Evolutionary conservation across 2,797 vertebrate genomes (phyloP).

Genomic region (Octomys mimax): DNA sequence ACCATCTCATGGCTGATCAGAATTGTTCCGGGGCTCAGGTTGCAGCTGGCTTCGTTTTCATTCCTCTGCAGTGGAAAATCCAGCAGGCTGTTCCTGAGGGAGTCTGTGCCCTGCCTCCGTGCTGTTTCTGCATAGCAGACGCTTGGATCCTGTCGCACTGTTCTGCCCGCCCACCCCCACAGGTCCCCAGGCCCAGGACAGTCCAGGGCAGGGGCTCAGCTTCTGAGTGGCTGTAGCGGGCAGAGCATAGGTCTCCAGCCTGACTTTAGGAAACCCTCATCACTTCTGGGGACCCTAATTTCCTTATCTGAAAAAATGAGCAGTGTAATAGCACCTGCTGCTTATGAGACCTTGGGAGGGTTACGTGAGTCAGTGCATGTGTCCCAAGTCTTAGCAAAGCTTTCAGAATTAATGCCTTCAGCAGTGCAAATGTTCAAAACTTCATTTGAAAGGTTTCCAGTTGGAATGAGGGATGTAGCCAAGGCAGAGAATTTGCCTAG

Average conservation of each 20-base stretch:
- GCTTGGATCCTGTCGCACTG: neutral
- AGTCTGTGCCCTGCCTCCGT: neutral
- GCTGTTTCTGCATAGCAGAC: neutral
- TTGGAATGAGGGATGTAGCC: neutral
- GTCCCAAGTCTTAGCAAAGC: neutral
- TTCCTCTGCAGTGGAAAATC: conserved; percentile 67
- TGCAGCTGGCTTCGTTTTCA: conserved; percentile 61
- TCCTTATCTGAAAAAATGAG: neutral
- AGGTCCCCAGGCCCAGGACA: neutral
- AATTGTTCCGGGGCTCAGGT: conserved; percentile 1
- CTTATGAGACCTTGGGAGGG: neutral
- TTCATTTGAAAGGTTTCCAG: neutral
- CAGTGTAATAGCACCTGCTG: neutral
- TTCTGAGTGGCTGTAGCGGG: neutral
- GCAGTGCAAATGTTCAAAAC: neutral
- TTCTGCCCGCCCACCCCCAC: neutral
- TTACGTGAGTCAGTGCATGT: neutral
- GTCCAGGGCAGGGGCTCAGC: neutral
- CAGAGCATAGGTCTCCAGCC: neutral
- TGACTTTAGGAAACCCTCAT: neutral
- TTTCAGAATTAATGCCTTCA: conserved; percentile 19
- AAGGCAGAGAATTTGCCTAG: neutral
- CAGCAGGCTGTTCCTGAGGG: neutral
- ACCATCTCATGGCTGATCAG: accelerated
- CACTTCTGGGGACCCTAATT: neutral